These are phyloP conservation scores for Zaprionus lachaisei DNA, from an alignment of 1,140 invertebrate genomes.

Conservation along the genomic window DNA sequence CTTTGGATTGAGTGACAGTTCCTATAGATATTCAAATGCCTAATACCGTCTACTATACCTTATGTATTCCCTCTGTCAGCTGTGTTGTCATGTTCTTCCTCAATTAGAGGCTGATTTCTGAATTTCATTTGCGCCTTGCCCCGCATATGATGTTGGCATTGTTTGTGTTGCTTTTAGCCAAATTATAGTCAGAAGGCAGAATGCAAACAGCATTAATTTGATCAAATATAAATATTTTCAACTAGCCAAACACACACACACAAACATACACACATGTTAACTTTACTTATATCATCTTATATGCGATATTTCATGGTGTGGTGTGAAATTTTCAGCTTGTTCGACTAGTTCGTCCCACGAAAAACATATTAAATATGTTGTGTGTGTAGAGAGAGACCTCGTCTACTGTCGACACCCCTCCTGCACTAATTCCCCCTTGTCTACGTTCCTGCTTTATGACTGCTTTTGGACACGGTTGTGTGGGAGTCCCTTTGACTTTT, in stretches of 20 bases:
- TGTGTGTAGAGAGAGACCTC: conserved; percentile 28
- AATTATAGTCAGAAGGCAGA: conserved; percentile 48
- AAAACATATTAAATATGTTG: conserved; percentile 56
- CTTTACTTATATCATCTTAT: conserved; percentile 37
- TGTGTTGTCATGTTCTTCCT: background rate
- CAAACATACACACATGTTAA: conserved; percentile 1
- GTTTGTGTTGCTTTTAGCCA: conserved; percentile 56
- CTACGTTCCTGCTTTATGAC: conserved; percentile 40
- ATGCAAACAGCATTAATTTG: conserved; percentile 73
- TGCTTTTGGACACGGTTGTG: conserved; percentile 56
- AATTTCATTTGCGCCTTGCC: background rate
- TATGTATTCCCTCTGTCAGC: background rate
- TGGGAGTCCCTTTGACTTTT: conserved; percentile 74
- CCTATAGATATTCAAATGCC: conserved; percentile 23
- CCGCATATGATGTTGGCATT: conserved; percentile 10
- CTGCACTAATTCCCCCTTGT: background rate
- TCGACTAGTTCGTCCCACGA: conserved; percentile 79
- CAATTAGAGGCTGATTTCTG: conserved; percentile 10
- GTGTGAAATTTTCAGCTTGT: conserved; percentile 75
- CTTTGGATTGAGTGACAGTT: conserved; percentile 48
- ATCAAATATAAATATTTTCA: conserved; percentile 63
- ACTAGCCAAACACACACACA: conserved; percentile 29
- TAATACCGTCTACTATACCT: background rate
- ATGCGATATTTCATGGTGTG: conserved; percentile 67
- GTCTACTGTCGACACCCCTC: conserved; percentile 17